Evolutionary conservation across 2,888 invertebrate species (phyloP), one percentile per base, ranked within the genome.

Genomic region (Cantharis rustica): DNA sequence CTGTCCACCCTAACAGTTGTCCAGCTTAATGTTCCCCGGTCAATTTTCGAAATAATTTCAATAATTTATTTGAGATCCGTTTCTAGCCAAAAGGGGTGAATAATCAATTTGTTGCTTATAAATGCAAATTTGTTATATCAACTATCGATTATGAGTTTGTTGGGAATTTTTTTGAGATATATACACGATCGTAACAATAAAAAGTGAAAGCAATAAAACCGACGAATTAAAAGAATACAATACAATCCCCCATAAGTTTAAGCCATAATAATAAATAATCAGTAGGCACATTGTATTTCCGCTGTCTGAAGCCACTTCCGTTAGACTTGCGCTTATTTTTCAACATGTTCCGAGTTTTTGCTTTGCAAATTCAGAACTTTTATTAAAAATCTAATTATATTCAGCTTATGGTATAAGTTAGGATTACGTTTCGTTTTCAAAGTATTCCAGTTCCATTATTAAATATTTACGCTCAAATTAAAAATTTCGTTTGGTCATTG

Each of bases 201-300:
- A 73, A 75, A 75, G 27, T 72, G 75, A 63, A 47, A 66, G 78
- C 63, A 72, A 75, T 78, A 78, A 78, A 78, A 75, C 62, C 71
- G 66, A 66, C 72, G 76, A 74, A 74, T 71, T 78, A 77, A 77
- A 71, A 73, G 80, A 82, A 82, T 81, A 84, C 84, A 84, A 85
- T 84, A 81, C 79, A 81, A 75, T 81, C 82, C 83, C 83, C 82
- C 80, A 81, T 82, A 82, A 81, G 82, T 83, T 82, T 82, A 84
- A 84, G 83, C 85, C 84, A 84, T 85, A 84, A 86, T 84, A 85
- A 86, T 87, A 87, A 87, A 87, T 87, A 87, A 86, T 85, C 86
- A 83, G 83, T 83, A 84, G 85, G 84, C 86, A 83, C 82, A 80
- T 81, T 82, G 83, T 81, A 84, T 83, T 85, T 86, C 86, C 86